A percentile compares a stretch with the other conserved stretches of the same genome.
These are phyloP conservation scores for Coleophora deauratella DNA, from an alignment of 2,888 invertebrate species.

Conservation along the genomic window DNA sequence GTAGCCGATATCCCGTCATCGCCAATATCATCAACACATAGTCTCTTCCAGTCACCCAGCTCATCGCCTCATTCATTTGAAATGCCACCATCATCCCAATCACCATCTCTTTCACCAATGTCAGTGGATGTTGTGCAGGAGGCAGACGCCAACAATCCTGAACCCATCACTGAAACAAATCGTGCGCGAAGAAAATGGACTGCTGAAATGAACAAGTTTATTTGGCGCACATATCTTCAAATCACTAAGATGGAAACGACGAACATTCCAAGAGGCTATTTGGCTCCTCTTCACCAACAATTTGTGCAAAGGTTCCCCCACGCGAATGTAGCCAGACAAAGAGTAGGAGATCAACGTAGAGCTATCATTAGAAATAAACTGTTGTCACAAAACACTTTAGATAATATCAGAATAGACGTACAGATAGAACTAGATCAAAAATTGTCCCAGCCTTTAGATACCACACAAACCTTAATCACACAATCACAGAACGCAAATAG, in stretches of 20 bases:
- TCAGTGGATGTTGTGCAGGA: slow-evolving; percentile 8
- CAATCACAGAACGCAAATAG: not conserved
- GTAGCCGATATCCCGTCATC: no score
- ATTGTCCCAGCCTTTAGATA: not conserved
- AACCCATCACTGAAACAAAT: slow-evolving; percentile 8
- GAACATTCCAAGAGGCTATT: not conserved
- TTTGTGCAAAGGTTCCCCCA: no score
- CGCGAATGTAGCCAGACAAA: not conserved
- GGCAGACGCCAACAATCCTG: slow-evolving; percentile 6
- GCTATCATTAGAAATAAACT: slow-evolving; percentile 1
- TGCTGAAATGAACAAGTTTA: slow-evolving; percentile 11
- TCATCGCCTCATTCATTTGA: no score
- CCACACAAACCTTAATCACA: not conserved
- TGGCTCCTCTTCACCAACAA: not conserved
- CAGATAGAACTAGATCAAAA: not conserved
- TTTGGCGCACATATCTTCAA: slow-evolving; percentile 9
- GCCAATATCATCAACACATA: no score
- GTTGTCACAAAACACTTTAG: not conserved
- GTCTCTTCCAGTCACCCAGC: no score
- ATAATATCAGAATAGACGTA: no score
- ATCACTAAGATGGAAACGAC: slow-evolving; percentile 7
- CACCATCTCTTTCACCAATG: no score
- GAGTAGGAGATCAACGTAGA: slow-evolving; percentile 1
- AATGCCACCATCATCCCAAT: no score
- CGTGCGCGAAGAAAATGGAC: slow-evolving; percentile 12